These are phyloP conservation scores for Hozukius guyotensis DNA, from an alignment of 2,797 vertebrate species.

Conservation along the genomic window DNA sequence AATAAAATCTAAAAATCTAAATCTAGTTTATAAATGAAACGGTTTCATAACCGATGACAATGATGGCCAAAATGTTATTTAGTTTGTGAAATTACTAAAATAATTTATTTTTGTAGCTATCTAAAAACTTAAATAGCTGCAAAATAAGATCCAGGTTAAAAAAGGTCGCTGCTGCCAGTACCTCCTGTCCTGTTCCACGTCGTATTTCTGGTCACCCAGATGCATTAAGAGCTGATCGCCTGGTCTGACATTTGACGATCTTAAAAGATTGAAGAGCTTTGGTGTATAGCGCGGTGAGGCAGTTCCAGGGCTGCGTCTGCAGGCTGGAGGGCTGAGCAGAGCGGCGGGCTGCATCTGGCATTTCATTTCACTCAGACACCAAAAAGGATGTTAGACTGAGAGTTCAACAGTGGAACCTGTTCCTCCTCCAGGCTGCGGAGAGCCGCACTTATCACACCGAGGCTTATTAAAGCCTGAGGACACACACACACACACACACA, in stretches of 20 bases:
- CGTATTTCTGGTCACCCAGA: neutral
- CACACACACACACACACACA: slow-evolving; percentile 15
- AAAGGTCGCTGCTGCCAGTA: neutral
- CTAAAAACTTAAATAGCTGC: too few relatives aligned
- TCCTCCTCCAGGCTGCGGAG: slow-evolving; percentile 24
- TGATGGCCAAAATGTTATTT: neutral
- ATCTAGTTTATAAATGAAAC: neutral
- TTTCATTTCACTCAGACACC: slow-evolving; percentile 45
- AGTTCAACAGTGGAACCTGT: slow-evolving; percentile 22
- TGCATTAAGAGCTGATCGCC: neutral
- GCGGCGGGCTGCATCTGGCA: slow-evolving; percentile 19
- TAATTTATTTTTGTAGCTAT: too few relatives aligned
- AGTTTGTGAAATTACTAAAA: too few relatives aligned
- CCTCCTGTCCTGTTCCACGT: neutral
- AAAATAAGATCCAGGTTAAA: too few relatives aligned
- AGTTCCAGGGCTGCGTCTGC: neutral
- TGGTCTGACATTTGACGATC: slow-evolving; percentile 19
- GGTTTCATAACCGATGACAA: neutral
- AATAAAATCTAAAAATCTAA: too few relatives aligned
- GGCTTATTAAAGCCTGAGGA: slow-evolving; percentile 41
- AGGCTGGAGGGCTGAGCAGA: slow-evolving; percentile 16
- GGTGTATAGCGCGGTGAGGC: neutral
- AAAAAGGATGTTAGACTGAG: slow-evolving; percentile 23
- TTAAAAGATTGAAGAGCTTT: slow-evolving; percentile 21
- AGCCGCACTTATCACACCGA: slow-evolving; percentile 43